These are phyloP conservation scores for Sylvilagus bachmani DNA, from an alignment of 2,113 vertebrate species.

Conservation along the genomic window DNA sequence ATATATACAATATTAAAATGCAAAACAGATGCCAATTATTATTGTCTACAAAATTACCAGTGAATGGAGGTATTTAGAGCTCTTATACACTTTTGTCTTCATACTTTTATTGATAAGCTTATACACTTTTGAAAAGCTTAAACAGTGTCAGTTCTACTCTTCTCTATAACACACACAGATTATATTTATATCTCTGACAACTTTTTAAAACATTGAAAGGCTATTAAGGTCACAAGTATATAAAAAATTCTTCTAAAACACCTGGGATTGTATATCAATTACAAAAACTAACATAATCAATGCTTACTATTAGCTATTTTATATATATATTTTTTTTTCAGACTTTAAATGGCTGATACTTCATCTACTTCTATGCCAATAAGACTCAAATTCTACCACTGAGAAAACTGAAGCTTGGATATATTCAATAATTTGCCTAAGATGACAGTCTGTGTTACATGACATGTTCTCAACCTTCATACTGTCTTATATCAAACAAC, in stretches of 20 bases:
- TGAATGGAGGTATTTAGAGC: neutral
- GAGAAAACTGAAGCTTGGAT: slow-evolving; percentile 14
- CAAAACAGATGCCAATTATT: slow-evolving; percentile 14
- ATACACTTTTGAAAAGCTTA: neutral
- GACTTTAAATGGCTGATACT: neutral
- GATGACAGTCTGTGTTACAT: neutral
- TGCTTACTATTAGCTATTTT: neutral
- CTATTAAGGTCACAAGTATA: neutral
- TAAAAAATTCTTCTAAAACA: neutral
- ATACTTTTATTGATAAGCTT: neutral
- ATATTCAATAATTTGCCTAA: neutral
- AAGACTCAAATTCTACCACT: neutral
- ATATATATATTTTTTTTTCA: neutral
- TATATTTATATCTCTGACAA: neutral
- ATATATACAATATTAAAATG: neutral
- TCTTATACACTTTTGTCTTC: neutral
- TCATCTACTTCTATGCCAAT: neutral
- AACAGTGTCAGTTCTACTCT: slow-evolving; percentile 12
- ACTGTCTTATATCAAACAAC: neutral
- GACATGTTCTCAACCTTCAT: slow-evolving; percentile 9
- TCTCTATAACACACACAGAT: slow-evolving; percentile 4
- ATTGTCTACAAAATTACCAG: neutral
- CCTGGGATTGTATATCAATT: neutral
- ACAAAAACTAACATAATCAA: neutral
- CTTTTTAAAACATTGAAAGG: slow-evolving; percentile 20